Evolutionary conservation across 2,113 vertebrate genomes (phyloP), one percentile per base, ranked within the genome.

Genomic region (Paralichthys olivaceus): DNA sequence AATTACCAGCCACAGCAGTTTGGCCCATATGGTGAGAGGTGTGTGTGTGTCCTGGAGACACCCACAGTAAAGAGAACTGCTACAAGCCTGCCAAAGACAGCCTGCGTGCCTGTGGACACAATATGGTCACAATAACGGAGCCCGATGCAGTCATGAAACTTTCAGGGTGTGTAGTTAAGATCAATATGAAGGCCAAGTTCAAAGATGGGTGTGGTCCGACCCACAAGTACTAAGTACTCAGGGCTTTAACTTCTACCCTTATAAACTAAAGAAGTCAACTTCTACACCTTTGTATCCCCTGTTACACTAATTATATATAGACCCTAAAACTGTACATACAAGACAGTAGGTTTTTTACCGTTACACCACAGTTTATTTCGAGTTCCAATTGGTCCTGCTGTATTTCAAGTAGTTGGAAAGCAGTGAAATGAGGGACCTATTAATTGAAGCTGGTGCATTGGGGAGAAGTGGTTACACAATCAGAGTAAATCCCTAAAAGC

Each of bases 401-500:
- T 3, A 55, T 19, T 51, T 55, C 32, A 20, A 34, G 32, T 9
- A 9, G 32, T 34, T 34, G 12, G 37, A 65, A 55, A 1, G 1
- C 20, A 1, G 26, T 22, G 11, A 49, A 37, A 26, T 37, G 19
- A 49, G 5, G 61, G 40, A 29, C 15, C 7, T 25, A 61, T 61
- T 65, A 26, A 73, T 15, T 58, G 55, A 62, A 58, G 47, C 0
- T 75, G 45, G 20, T 8, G 64, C 40, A 0, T 17, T 40, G 62
- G n/a, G 12, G 20, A 67, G 57, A 58, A 26, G 72, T 11, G 45
- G 45, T 73, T 69, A 51, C 79, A 76, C 68, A 28, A 62, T 2
- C 53, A 54, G 23, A 13, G 22, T 34, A 43, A 83, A 83, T 54
- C 55, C 22, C 34, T 22, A 28, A 55, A 57, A 54, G 37, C 37